Evolutionary conservation across 2,797 vertebrate species (phyloP).

Genomic region (Coregonus ussuriensis): DNA sequence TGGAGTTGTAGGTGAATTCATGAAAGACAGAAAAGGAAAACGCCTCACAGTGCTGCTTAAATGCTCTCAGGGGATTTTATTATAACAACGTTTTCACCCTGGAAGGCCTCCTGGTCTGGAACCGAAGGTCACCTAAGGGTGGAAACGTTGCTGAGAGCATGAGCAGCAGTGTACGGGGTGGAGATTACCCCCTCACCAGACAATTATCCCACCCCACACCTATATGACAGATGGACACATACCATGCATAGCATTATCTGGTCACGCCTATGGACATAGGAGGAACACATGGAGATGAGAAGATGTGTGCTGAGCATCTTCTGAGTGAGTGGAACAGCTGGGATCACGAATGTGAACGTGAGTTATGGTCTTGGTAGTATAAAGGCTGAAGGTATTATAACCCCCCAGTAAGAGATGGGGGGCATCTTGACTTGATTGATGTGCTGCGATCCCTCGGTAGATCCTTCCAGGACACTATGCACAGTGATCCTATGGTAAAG

Average conservation of each 20-base stretch:
- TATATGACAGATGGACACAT: neutral
- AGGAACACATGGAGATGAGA: neutral
- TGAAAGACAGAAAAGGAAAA: no score
- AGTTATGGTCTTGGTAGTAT: neutral
- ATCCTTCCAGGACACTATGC: neutral
- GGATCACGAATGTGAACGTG: neutral
- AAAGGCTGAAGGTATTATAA: neutral
- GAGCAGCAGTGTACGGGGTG: no score
- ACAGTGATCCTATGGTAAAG: neutral
- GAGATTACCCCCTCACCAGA: neutral
- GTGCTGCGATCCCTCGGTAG: neutral
- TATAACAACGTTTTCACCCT: no score
- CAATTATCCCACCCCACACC: neutral
- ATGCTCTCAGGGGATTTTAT: no score
- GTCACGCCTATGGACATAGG: neutral
- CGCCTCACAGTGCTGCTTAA: no score
- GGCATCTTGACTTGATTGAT: neutral
- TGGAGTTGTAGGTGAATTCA: no score
- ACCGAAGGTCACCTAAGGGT: no score
- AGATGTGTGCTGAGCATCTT: neutral
- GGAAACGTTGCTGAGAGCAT: no score
- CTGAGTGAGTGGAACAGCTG: neutral
- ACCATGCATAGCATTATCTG: neutral
- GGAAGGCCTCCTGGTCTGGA: no score
- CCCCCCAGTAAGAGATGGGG: neutral